A percentile compares a stretch with the other conserved stretches of the same genome.
phyloP scores from a whole-genome alignment of 1,140 invertebrate species.

The Drosophila pectinifera region DNA sequence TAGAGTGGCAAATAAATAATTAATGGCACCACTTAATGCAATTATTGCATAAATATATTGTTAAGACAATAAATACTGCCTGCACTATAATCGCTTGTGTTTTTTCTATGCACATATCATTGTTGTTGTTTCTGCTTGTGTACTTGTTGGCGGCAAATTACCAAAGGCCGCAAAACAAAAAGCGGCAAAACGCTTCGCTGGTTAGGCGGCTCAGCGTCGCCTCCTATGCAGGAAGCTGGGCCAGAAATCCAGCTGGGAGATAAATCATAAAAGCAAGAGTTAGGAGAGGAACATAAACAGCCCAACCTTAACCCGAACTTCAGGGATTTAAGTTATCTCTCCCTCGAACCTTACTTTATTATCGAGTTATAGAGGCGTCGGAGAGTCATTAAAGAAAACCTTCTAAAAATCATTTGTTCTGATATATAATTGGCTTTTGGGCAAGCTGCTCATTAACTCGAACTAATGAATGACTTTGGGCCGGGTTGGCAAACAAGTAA shows the following conservation, averaged over 20 bases:
- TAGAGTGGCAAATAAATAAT: slow-evolving; percentile 70
- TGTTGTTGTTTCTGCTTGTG: slow-evolving; percentile 20
- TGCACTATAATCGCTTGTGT: slow-evolving; percentile 57
- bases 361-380: not conserved
- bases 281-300: too few species aligned
- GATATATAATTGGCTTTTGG: slow-evolving; percentile 15
- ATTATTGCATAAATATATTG: slow-evolving; percentile 83
- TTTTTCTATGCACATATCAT: slow-evolving; percentile 5
- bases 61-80: slow-evolving; percentile 73
- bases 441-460: slow-evolving; percentile 27
- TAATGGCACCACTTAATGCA: slow-evolving; percentile 79
- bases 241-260: not conserved
- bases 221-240: slow-evolving; percentile 5
- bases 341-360: not conserved
- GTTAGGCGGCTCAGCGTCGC: slow-evolving; percentile 33
- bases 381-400: not conserved
- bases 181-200: slow-evolving; percentile 37
- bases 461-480: slow-evolving; percentile 7
- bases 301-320: too few species aligned
- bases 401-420: slow-evolving; percentile 18
- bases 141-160: slow-evolving; percentile 65
- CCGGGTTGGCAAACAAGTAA: slow-evolving; percentile 16
- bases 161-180: slow-evolving; percentile 51
- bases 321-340: too few species aligned
- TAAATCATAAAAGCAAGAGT: too few species aligned